Evolutionary conservation across 2,113 vertebrate genomes (phyloP).

Genomic region (Heliornis fulica): DNA sequence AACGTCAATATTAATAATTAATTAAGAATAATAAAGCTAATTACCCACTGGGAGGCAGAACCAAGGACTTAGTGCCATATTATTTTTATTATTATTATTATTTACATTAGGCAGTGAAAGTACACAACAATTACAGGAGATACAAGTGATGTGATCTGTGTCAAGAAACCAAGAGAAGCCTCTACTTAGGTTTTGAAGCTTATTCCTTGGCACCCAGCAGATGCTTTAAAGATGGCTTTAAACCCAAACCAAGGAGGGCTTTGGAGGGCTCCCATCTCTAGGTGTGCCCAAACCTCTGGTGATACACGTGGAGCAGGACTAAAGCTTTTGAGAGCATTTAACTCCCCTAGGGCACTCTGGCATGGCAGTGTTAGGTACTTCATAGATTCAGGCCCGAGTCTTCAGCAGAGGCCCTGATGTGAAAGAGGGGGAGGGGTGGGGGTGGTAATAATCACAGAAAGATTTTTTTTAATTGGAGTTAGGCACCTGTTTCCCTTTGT

Average conservation of each 20-base stretch:
- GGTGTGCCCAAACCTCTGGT: not conserved
- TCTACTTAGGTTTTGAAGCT: not conserved
- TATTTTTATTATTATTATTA: not conserved
- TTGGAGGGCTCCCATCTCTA: not conserved
- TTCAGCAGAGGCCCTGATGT: not conserved
- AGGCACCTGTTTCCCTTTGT: not conserved
- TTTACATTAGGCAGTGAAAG: not conserved
- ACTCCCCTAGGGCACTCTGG: not conserved
- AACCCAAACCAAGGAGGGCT: not conserved
- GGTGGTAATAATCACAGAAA: not conserved
- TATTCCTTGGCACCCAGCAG: not conserved
- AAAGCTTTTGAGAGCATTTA: not conserved
- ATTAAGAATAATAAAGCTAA: not conserved
- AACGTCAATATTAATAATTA: no score
- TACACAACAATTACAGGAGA: not conserved
- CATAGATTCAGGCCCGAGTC: rapidly evolving
- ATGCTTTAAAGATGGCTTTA: not conserved
- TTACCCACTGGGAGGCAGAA: not conserved
- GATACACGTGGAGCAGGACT: rapidly evolving
- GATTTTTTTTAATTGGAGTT: not conserved
- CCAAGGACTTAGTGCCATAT: not conserved
- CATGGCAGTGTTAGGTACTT: rapidly evolving
- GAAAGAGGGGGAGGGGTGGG: not conserved
- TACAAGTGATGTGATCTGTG: not conserved
- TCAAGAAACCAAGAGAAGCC: not conserved